Evolutionary conservation across 2,888 invertebrate genomes (phyloP), one percentile per base, ranked within the genome.

Genomic region (Lepeophtheirus nordmannii): DNA sequence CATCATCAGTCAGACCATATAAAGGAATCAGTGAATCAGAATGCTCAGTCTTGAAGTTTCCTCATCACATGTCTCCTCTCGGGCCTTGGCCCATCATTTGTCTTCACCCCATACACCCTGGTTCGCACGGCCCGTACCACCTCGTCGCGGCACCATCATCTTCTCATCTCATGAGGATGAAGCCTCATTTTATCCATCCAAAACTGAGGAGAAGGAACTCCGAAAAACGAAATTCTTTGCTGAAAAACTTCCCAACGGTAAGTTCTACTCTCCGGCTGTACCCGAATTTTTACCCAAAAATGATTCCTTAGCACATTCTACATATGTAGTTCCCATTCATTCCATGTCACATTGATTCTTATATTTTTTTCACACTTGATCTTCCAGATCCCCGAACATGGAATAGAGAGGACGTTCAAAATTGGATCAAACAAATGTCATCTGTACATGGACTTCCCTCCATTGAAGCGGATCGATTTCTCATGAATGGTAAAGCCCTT

Each of bases 401-500:
- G 86, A 80, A 81, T 9, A 79, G 85, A 2, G 80, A 82, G 20
- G 82, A 86, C 71, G 86, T 86, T 2, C 82, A 81, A 67, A 76
- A 79, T 67, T 86, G 86, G 86, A 73, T 83, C 14, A 76, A 76
- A 67, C 76, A 77, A 69, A 82, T 84, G 73, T 78, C 83, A 0
- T 74, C 77, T 0, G 76, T 79, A 8, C 83, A 84, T 59, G 79
- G 80, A 1, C 75, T 81, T 0, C 80, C 82, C 0, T 80, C 81
- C 68, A 76, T 80, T 38, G 78, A 79, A 1, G 74, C 78, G 0
- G 80, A 81, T 69, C 78, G 86, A 69, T 87, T 87, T 75, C 82
- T 83, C 0, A 86, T 86, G 86, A 87, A 87, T 75, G 86, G 86
- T 62, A 87, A 87, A 75, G 86, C 85, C 0, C 76, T 87, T 8